Percentiles rank a stretch among this genome's conserved stretches.
Evolutionary conservation across 2,797 vertebrate genomes (phyloP).

Genomic region (Poecilia velifera): DNA sequence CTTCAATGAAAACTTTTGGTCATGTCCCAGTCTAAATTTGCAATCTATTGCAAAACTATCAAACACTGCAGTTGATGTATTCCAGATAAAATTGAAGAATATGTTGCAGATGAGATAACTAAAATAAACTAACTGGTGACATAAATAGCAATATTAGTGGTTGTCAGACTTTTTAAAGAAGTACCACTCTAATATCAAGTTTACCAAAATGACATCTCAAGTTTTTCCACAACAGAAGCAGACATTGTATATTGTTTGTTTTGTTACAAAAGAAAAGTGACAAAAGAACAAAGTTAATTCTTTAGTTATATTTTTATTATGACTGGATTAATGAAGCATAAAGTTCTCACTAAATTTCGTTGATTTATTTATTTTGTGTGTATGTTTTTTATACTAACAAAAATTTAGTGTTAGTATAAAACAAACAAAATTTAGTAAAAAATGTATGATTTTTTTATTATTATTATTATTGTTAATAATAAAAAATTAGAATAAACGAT

Average conservation of each 20-base stretch:
- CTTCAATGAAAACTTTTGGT: background rate
- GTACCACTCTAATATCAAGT: background rate
- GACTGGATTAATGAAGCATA: constrained; percentile 29
- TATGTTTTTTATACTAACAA: too few species aligned
- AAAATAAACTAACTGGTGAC: background rate
- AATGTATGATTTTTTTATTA: background rate
- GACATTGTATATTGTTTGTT: background rate
- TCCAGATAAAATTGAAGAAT: background rate
- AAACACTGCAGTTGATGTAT: background rate
- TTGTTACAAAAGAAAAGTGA: background rate
- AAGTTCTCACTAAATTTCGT: background rate
- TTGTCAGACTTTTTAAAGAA: background rate
- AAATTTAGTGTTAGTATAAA: background rate
- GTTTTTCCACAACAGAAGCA: background rate
- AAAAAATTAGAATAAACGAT: background rate
- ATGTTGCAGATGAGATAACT: background rate
- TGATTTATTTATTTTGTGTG: background rate
- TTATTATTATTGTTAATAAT: background rate
- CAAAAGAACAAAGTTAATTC: background rate
- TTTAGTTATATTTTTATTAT: background rate
- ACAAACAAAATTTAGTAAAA: too few species aligned
- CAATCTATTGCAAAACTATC: background rate
- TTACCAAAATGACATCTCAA: background rate
- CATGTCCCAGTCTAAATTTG: background rate
- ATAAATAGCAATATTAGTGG: background rate